Evolutionary conservation across 2,797 vertebrate genomes (phyloP), one percentile per base, ranked within the genome.

Genomic region (Betta splendens): DNA sequence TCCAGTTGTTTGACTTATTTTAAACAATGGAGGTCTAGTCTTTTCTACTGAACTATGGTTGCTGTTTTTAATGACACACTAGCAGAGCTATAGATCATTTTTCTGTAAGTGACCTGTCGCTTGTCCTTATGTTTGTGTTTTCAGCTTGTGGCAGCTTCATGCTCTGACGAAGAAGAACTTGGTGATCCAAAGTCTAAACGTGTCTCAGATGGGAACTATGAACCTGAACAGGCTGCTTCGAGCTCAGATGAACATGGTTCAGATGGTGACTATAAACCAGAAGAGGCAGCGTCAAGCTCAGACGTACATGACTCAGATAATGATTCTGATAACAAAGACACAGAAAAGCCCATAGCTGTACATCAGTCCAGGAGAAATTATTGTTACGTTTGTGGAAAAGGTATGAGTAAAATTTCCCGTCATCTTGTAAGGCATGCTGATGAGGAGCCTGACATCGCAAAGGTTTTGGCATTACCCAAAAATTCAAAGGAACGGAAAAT

Each of bases 341-440:
- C 0, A 36, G 6, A 4, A 15, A 38, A 59, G 0, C 2, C 15
- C 1, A n/a, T 25, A n/a, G 0, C 1, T 0, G 0, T 10, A 4
- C 21, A 10, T 28, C 26, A 2, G 18, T 13, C 49, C 7, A 20
- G 0, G 0, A 74, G 35, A 57, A 85, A 80, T 17, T 67, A 73
- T 8, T 88, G 86, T 43, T 85, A 71, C 3, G 59, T 82, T 29
- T 88, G 86, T 2, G 57, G 75, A 1, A 59, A 36, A 61, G 50
- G 45, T 1, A 1, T 7, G 3, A 0, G 0, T 6, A 85, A 86
- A 66, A 9, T 81, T 13, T 0, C 46, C 43, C 59, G 77, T 4
- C 86, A 88, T 62, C 16, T 88, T 32, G 2, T 12, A 11, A 26
- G 0, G 0, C 86, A 88, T 15, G 26, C 26, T 0, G n/a, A 63